A percentile compares a stretch with the other conserved stretches of the same genome.
phyloP scores from a whole-genome alignment of 2,888 invertebrate genomes.

The Brachypalpus laphriformis region DNA sequence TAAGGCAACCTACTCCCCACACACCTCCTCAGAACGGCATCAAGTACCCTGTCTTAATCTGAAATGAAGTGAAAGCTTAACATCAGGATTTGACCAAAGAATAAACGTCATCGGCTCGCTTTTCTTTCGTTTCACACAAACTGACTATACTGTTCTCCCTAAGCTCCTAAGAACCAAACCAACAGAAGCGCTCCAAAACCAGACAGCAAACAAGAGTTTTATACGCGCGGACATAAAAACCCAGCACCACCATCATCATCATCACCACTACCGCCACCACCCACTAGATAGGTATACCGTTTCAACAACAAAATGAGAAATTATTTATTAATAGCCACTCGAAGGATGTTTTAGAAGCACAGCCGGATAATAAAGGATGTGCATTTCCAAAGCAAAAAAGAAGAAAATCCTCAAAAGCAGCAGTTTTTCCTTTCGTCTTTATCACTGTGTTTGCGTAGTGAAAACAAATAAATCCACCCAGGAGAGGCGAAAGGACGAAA shows the following conservation, averaged over 20 bases:
- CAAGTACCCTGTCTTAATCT: conserved; percentile 60
- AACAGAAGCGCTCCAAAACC: conserved; percentile 48
- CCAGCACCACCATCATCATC: conserved; percentile 4
- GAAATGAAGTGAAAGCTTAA: conserved; percentile 74
- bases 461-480: conserved; percentile 68
- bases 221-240: conserved; percentile 46
- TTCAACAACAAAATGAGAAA: conserved; percentile 71
- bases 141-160: conserved; percentile 28
- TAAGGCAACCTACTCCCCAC: conserved; percentile 20
- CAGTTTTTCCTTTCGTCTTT: conserved; percentile 42
- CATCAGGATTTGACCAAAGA: conserved; percentile 72
- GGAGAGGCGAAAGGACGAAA: conserved; percentile 5
- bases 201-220: conserved; percentile 68
- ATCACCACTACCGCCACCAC: conserved; percentile 13
- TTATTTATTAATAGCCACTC: conserved; percentile 74
- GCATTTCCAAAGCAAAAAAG: conserved; percentile 45
- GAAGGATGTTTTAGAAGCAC: conserved; percentile 68
- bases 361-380: conserved; percentile 69
- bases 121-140: conserved; percentile 15
- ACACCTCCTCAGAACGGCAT: background rate
- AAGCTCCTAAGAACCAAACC: conserved; percentile 57
- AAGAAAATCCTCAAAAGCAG: conserved; percentile 51
- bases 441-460: conserved; percentile 71
- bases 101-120: conserved; percentile 69
- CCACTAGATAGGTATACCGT: background rate